phyloP scores from a whole-genome alignment of 2,113 vertebrate genomes.

The Pongo abelii region DNA sequence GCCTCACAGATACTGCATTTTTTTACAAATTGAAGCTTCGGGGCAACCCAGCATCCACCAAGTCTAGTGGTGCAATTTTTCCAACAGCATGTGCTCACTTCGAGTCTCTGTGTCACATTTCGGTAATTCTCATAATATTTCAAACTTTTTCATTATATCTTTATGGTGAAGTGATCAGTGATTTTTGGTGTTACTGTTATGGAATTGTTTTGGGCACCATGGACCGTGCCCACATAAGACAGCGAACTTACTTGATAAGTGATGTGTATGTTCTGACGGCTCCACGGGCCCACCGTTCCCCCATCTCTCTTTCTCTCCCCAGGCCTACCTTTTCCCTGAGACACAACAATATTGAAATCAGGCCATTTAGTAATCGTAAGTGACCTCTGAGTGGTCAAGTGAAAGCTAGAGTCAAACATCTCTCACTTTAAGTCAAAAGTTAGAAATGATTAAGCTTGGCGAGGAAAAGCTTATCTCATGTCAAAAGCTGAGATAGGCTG shows the following conservation, averaged over 20 bases:
- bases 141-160: not conserved
- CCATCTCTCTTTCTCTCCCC: not conserved
- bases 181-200: not conserved
- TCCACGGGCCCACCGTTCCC: not conserved
- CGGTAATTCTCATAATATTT: not conserved
- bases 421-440: not conserved
- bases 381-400: not conserved
- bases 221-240: not conserved
- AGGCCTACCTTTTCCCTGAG: not conserved
- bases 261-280: not conserved
- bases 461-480: not conserved
- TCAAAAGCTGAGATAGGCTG: not conserved
- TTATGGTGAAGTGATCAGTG: not conserved
- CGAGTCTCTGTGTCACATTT: not conserved
- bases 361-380: not conserved
- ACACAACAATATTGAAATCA: not conserved
- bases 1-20: not conserved
- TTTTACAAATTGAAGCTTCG: not conserved
- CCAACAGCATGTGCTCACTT: not conserved
- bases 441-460: not conserved
- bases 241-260: not conserved
- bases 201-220: not conserved
- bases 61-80: not conserved
- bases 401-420: not conserved
- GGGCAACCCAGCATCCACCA: not conserved